Evolutionary conservation across 2,113 vertebrate genomes (phyloP).

Genomic region (Odocoileus hemionus): DNA sequence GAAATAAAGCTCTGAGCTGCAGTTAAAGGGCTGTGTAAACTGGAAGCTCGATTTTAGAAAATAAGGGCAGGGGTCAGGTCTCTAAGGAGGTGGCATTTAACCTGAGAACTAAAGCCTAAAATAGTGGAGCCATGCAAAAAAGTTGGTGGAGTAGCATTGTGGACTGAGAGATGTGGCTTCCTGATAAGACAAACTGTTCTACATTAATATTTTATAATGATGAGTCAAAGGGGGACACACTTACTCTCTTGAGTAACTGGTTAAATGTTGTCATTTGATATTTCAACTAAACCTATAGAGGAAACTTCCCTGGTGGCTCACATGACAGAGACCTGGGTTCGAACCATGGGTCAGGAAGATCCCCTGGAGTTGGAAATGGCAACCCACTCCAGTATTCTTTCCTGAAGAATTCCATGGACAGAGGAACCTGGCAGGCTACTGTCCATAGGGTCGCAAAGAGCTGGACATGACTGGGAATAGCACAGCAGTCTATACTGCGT

Average conservation of each 20-base stretch:
- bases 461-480: not conserved
- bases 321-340: accelerated
- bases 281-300: not conserved
- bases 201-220: not conserved
- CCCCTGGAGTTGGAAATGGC: not conserved
- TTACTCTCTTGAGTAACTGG: not conserved
- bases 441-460: not conserved
- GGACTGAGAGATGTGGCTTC: not conserved
- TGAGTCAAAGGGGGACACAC: not conserved
- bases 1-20: not conserved
- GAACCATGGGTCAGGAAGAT: not conserved
- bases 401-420: not conserved
- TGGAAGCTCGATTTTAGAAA: not conserved
- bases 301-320: not conserved
- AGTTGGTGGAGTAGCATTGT: no score
- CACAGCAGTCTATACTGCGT: not conserved
- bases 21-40: not conserved
- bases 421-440: not conserved
- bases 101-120: not conserved
- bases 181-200: not conserved
- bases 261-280: not conserved
- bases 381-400: not conserved
- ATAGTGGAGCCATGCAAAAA: not conserved
- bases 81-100: not conserved
- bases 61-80: not conserved